Evolutionary conservation across 2,888 invertebrate species (phyloP).

Genomic region (Helleia helle): DNA sequence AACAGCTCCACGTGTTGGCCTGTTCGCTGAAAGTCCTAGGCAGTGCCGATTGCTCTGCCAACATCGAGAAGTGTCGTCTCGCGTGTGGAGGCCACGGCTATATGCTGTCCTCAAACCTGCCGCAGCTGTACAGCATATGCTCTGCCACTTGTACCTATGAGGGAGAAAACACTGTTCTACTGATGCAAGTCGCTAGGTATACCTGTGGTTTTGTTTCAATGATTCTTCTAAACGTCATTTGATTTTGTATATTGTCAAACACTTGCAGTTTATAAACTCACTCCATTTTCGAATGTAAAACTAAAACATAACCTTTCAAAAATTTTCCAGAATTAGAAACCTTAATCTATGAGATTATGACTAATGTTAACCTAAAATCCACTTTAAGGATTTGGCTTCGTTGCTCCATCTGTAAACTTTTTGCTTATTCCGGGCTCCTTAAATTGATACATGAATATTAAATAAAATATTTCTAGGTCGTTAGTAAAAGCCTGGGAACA

Average conservation of each 20-base stretch:
- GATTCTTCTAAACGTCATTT: neutral
- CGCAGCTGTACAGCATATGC: constrained; percentile 85
- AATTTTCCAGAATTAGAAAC: no score
- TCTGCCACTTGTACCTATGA: constrained; percentile 95
- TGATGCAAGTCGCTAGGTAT: constrained; percentile 88
- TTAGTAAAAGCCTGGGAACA: constrained; percentile 85
- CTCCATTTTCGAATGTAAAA: no score
- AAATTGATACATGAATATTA: no score
- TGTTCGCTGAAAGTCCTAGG: constrained; percentile 93
- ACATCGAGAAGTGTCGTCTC: constrained; percentile 86
- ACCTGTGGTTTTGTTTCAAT: no score
- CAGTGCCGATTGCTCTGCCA: constrained; percentile 79
- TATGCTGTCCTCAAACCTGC: constrained; percentile 89
- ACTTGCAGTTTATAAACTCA: neutral
- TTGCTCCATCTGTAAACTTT: no score
- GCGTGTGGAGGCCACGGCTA: constrained; percentile 97
- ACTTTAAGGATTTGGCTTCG: no score
- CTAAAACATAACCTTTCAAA: no score
- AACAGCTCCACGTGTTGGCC: constrained; percentile 87
- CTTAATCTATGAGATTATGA: no score
- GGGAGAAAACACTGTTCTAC: constrained; percentile 95
- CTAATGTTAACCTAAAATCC: no score
- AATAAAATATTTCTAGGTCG: constrained; percentile 76
- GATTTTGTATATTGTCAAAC: no score
- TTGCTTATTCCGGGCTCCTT: no score